Evolutionary conservation across 2,113 vertebrate genomes (phyloP), one percentile per base, ranked within the genome.

Genomic region (Eptatretus burgeri): DNA sequence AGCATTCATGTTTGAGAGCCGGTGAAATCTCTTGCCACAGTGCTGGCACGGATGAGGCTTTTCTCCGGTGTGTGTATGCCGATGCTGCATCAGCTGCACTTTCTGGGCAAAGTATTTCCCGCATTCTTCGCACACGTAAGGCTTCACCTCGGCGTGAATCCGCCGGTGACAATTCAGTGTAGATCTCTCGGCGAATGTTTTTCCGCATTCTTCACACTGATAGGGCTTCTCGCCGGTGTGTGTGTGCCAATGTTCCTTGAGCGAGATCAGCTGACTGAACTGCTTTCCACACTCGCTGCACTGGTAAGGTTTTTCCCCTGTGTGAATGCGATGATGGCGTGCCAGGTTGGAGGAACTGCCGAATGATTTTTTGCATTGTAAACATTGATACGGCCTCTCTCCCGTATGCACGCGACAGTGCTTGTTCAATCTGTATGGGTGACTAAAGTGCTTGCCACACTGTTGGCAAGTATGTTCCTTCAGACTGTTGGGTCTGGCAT

Each of bases 181-280:
- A 41, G 27, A 41, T 41, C 27, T 41, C 27, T 41, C 27, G n/a
- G 56, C n/a, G 11, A 60, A 60, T 11, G 56, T 17, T 20, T 60
- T n/a, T n/a, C 20, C n/a, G 56, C 56, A 60, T 20, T 17, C n/a
- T 20, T 60, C 20, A 12, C 56, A 60, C 56, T 60, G 56, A 20
- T 60, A 60, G n/a, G 56, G 56, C 56, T 60, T 60, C 56, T 60
- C 56, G 56, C 56, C 56, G n/a, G 56, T 60, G 20, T 60, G 56
- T 20, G 56, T 60, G 56, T 20, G n/a, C 56, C 20, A 11, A 20
- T 60, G 56, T 12, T n/a, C 56, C 56, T 60, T 60, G 56, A 60
- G 56, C n/a, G n/a, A 20, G 10, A 20, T 17, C 56, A 17, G 11
- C 56, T 60, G 56, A n/a, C n/a, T 60, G 56, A 60, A 60, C 56